These are phyloP conservation scores for Elysia crispata DNA, from an alignment of 2,888 invertebrate species.

Conservation along the genomic window DNA sequence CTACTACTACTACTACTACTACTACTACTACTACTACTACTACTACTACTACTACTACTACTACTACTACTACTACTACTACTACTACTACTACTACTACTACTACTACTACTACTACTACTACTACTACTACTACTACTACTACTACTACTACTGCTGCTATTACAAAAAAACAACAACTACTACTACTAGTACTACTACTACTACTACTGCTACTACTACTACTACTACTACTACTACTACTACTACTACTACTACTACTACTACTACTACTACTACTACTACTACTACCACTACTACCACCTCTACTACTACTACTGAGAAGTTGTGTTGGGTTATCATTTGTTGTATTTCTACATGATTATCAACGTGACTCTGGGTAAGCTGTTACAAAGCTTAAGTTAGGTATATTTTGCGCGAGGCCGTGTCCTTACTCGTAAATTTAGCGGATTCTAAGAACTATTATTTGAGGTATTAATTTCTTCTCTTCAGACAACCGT, in stretches of 20 bases:
- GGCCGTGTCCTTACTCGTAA: too few relatives aligned
- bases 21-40: slow-evolving; percentile 21
- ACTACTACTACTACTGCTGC: slow-evolving; percentile 24
- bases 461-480: too few relatives aligned
- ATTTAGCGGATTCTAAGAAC: too few relatives aligned
- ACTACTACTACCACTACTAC: slow-evolving; percentile 18
- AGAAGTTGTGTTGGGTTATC: too few relatives aligned
- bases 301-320: too few relatives aligned
- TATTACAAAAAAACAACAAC: background rate
- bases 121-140: slow-evolving; percentile 28
- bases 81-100: slow-evolving; percentile 28
- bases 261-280: slow-evolving; percentile 15
- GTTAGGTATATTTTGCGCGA: too few relatives aligned
- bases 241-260: slow-evolving; percentile 23
- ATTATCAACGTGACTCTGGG: too few relatives aligned
- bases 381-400: too few relatives aligned
- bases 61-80: slow-evolving; percentile 28
- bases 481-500: too few relatives aligned
- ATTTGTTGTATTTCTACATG: too few relatives aligned
- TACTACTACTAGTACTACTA: slow-evolving; percentile 20
- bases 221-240: slow-evolving; percentile 7
- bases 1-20: background rate
- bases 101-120: slow-evolving; percentile 28
- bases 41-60: slow-evolving; percentile 28
- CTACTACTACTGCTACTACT: background rate